phyloP scores from a whole-genome alignment of 2,797 vertebrate species.

The Sebastes matsubarae region DNA sequence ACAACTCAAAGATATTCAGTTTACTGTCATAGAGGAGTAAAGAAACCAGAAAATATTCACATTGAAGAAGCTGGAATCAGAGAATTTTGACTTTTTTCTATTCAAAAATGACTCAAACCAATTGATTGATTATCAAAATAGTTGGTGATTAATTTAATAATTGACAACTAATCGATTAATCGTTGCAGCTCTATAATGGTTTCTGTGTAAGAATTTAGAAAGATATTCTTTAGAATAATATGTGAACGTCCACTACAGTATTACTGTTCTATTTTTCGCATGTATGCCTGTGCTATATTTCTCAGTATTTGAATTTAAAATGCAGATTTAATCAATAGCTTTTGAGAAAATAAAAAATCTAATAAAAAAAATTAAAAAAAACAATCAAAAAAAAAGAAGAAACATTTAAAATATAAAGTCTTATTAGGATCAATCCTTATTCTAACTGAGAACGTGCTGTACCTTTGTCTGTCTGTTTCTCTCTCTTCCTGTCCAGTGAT shows the following conservation, averaged over 20 bases:
- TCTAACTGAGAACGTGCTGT: neutral
- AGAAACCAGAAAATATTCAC: too few species aligned
- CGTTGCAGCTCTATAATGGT: too few species aligned
- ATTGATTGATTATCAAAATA: too few species aligned
- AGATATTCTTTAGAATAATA: neutral
- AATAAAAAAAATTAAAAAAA: neutral
- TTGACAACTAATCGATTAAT: too few species aligned
- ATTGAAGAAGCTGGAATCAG: too few species aligned
- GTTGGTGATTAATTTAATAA: too few species aligned
- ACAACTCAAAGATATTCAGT: too few species aligned
- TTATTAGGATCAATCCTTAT: neutral
- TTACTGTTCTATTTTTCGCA: neutral
- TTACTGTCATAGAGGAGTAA: too few species aligned
- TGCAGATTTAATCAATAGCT: neutral
- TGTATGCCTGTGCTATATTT: neutral
- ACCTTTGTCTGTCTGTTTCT: neutral
- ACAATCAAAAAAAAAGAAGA: neutral
- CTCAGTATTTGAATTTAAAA: neutral
- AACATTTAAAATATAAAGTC: neutral
- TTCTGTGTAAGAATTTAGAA: neutral
- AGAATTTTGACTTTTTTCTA: too few species aligned
- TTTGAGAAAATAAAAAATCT: neutral
- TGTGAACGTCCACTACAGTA: neutral
- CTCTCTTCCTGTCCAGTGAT: conserved; percentile 81
- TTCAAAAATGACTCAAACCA: too few species aligned